Evolutionary conservation across 2,113 vertebrate genomes (phyloP).

Genomic region (Chaetorhynchus papuensis): DNA sequence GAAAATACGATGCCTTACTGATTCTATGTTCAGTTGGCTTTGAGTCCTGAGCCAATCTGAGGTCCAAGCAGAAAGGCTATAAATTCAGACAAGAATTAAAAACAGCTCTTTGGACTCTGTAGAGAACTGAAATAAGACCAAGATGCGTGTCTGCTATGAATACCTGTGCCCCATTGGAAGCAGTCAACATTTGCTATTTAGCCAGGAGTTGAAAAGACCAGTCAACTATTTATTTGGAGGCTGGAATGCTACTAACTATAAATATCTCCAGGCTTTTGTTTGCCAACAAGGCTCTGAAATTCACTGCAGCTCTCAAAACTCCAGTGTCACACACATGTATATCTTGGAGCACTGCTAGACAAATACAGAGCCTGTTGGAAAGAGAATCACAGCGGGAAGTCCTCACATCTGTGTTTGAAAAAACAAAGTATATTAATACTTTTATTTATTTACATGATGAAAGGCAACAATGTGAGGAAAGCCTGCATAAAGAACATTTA

Average conservation of each 20-base stretch:
- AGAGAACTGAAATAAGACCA: neutral
- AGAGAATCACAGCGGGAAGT: neutral
- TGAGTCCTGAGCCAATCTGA: neutral
- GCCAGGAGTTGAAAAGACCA: neutral
- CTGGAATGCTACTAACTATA: neutral
- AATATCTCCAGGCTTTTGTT: neutral
- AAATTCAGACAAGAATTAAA: slow-evolving; percentile 13
- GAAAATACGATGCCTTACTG: neutral
- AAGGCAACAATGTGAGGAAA: neutral
- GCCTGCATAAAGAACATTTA: neutral
- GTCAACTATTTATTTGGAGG: neutral
- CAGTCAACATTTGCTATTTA: neutral
- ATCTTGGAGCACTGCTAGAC: neutral
- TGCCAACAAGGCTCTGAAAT: neutral
- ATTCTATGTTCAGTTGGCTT: neutral
- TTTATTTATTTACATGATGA: neutral
- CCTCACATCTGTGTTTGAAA: neutral
- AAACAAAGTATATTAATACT: neutral
- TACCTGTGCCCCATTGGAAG: neutral
- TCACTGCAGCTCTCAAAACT: neutral
- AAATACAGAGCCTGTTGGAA: neutral
- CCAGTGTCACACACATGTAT: neutral
- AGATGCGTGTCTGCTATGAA: neutral
- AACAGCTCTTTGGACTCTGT: neutral
- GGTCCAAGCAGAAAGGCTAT: neutral